Base-by-base conservation (phyloP, 37 sponge, comb jelly and placozoan species). In the Amphimedon queenslandica region DNA sequence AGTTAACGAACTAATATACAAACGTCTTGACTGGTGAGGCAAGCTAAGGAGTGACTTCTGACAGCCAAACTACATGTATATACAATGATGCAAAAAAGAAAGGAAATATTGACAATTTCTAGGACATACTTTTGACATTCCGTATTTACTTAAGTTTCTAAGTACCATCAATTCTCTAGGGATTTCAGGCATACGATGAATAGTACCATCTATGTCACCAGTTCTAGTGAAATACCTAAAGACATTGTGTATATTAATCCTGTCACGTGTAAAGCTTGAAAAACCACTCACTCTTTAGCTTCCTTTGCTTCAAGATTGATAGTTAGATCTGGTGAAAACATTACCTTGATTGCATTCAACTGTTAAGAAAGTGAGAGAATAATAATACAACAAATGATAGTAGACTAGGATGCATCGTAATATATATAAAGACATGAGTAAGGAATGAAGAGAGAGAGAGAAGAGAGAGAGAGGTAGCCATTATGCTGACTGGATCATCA, bases 1-100 rank as follows among this genome's bases (percentile, higher is more conserved):
- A 66, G 55, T 60, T 24, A 78, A 51, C 37, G 68, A 66, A 34
- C 81, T 66, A 1, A 81, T 38, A 41, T 71, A 80, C 39, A 87
- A n/a, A 25, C 41, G 4, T 38, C 82, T 51, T 36, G 28, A 5
- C 29, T 27, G n/a, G 43, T 76, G 41, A n/a, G 87, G 87, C 31
- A 87, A 34, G 37, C 32, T 60, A 42, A 64, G 43, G 18, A 87
- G 67, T 2, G 87, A 76, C 4, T 58, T 33, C 35, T 8, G 21
- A 57, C 69, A 75, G 38, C 77, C 87, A 56, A 57, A 43, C 79
- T 78, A 60, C 37, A 28, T 51, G 43, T 51, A 72, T 8, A 25
- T 66, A 10, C 40, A 66, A n/a, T 47, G 53, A 18, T 18, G 53
- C 13, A 2, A 2, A 29, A 20, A 1, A 16, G 55, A 6, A 43